Conservation (phyloP, 2,888 invertebrate genomes). For the Parasteatoda lunata region DNA sequence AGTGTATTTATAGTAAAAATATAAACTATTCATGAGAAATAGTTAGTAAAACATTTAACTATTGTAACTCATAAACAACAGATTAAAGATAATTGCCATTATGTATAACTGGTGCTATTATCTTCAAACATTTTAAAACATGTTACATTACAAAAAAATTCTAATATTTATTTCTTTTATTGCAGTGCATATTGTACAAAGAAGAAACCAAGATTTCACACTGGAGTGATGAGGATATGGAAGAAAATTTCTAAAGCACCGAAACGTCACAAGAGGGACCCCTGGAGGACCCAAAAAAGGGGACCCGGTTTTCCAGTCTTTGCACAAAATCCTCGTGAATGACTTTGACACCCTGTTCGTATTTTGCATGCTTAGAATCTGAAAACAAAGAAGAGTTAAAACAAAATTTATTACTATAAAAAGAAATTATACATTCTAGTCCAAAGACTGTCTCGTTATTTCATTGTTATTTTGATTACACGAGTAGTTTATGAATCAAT, state of each 20-base stretch:
- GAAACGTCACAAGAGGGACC: conserved; percentile 31
- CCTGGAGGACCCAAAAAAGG: neutral
- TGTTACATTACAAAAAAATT: neutral
- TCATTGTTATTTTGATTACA: neutral
- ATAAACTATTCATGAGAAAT: too few species aligned
- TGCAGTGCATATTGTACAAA: conserved; percentile 8
- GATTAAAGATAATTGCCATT: too few species aligned
- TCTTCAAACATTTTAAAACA: too few species aligned
- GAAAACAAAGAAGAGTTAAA: conserved; percentile 25
- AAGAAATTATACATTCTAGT: conserved; percentile 61
- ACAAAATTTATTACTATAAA: conserved; percentile 9
- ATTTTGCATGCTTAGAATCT: conserved; percentile 63
- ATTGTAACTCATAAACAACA: too few species aligned
- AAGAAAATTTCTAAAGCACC: conserved; percentile 42
- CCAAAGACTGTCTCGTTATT: conserved; percentile 52
- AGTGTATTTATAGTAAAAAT: too few species aligned
- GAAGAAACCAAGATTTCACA: conserved; percentile 1
- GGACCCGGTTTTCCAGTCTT: conserved; percentile 46
- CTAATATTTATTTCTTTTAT: conserved; percentile 6
- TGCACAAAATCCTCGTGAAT: conserved; percentile 45
- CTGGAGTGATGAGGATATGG: neutral
- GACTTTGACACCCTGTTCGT: conserved; percentile 53
- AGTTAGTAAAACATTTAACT: too few species aligned
- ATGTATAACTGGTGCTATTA: too few species aligned
- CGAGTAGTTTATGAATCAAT: too few species aligned